phyloP scores from a whole-genome alignment of 1,140 invertebrate genomes.

The Marisa cornuarietis region DNA sequence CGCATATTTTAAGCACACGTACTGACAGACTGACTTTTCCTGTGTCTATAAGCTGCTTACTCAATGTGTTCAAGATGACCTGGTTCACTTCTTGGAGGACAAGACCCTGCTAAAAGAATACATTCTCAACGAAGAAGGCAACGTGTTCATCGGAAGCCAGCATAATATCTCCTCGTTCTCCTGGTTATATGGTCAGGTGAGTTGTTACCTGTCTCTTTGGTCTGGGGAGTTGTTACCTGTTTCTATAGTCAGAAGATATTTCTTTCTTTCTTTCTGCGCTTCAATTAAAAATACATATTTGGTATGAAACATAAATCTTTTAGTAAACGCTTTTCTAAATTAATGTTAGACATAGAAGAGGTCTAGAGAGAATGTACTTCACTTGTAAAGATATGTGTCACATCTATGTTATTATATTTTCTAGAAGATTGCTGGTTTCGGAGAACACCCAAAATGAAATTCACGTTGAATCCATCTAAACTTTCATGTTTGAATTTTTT shows the following conservation, averaged over 20 bases:
- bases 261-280: background rate
- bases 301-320: no score
- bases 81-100: conserved; percentile 69
- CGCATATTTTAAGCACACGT: no score
- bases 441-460: no score
- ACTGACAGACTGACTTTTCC: no score
- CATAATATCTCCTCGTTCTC: conserved; percentile 80
- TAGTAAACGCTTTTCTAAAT: no score
- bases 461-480: no score
- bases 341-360: no score
- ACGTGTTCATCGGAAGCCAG: conserved; percentile 88
- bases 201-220: background rate
- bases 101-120: conserved; percentile 82
- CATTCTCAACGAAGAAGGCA: conserved; percentile 83
- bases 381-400: no score
- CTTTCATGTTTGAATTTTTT: background rate
- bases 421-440: no score
- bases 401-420: no score
- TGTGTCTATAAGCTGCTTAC: background rate
- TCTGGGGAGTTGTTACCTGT: conserved; percentile 39
- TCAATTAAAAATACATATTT: background rate
- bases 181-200: conserved; percentile 86
- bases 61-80: conserved; percentile 54
- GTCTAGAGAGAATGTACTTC: no score
- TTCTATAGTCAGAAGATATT: background rate